Conservation (phyloP, 2,797 vertebrate species). For the Rhinichthys osculus region DNA sequence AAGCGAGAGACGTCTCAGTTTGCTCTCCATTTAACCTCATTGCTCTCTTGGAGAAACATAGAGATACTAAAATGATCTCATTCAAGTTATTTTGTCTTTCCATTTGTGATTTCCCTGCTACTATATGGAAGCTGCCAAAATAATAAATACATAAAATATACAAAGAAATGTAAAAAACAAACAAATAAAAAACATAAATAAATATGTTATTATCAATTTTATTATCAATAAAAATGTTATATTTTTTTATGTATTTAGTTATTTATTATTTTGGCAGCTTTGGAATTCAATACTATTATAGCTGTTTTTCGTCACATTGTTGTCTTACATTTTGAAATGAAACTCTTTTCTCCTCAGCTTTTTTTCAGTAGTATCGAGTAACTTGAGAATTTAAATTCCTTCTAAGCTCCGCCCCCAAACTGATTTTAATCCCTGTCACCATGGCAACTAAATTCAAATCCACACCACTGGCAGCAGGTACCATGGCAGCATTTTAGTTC, state of each 20-base stretch:
- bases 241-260: no score
- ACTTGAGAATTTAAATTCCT: constrained; percentile 40
- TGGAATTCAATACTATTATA: background rate
- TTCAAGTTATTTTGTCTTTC: background rate
- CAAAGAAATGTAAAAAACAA: no score
- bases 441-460: constrained; percentile 66
- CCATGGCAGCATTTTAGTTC: constrained; percentile 62
- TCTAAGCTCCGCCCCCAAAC: constrained; percentile 14
- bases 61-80: background rate
- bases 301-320: background rate
- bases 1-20: background rate
- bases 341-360: background rate
- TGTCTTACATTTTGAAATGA: constrained; percentile 1
- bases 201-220: no score
- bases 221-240: no score
- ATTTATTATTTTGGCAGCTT: no score
- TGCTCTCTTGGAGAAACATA: background rate
- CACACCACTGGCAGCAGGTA: constrained; percentile 63
- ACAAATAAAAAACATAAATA: no score
- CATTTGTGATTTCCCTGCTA: background rate
- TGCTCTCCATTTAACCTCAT: background rate
- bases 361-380: constrained; percentile 3
- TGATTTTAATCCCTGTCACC: constrained; percentile 58
- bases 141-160: no score
- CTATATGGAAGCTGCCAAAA: no score